Base-by-base conservation (phyloP, 2,113 vertebrate genomes). In the Protomyctophum bolini region DNA sequence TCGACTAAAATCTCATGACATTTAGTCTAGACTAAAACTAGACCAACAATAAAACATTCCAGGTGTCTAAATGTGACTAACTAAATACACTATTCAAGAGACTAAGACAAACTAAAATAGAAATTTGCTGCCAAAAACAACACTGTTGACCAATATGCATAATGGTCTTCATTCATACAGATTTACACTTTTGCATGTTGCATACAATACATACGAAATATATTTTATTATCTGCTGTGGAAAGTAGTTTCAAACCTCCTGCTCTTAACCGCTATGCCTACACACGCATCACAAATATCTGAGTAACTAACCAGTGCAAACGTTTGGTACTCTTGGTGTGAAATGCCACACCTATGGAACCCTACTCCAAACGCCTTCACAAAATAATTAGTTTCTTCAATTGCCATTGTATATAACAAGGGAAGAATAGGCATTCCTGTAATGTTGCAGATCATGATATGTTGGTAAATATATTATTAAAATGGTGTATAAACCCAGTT, bases 311-410 rank as follows among this genome's bases (percentile, higher is more conserved):
- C 6, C 28, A 45, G 21, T 63, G 63, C 72, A 51, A 72, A 57
- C 55, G 81, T 76, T 79, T 80, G 72, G 73, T 74, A 60, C 72
- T 33, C 50, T 47, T 14, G 2, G 69, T 84, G 84, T 88, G 84
- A 90, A 87, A 88, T 87, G 56, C 78, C 79, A 65, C 84, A 83
- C 81, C 14, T 70, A 45, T 56, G 29, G 66, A 29, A 58, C 15
- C 2, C 50, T 61, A 61, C 68, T 52, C 41, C 69, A 68, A 64
- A 77, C 73, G 64, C 77, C 56, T 70, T 58, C 66, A 63, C 57
- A 80, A 59, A 52, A 21, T 54, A 55, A 62, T 68, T 63, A 70
- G 79, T 70, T 67, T 10, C 12, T 52, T 60, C 51, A 46, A 58
- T 33, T 64, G 47, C 28, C n/a, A 28, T 56, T 52, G 46, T 10